Evolutionary conservation across 2,797 vertebrate genomes (phyloP).

Genomic region (Coregonus ussuriensis): DNA sequence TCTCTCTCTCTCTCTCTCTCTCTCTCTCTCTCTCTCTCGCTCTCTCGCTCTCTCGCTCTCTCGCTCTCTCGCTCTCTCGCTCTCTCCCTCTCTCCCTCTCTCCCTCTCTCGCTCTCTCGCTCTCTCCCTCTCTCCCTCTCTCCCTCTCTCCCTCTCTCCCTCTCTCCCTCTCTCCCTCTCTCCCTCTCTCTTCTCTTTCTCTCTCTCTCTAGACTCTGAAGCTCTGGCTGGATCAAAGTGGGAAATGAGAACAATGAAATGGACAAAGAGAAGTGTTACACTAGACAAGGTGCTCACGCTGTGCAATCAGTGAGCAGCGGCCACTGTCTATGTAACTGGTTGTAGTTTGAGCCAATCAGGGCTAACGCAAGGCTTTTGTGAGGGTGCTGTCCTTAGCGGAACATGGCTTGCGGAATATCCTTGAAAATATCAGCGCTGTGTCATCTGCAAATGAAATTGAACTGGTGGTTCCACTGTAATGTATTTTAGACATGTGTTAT

Average conservation of each 20-base stretch:
- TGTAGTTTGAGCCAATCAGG: constrained; percentile 52
- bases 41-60: neutral
- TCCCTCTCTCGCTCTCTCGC: constrained; percentile 12
- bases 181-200: constrained; percentile 5
- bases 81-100: constrained; percentile 7
- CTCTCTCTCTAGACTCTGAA: constrained; percentile 15
- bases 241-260: neutral
- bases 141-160: constrained; percentile 21
- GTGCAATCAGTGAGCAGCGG: constrained; percentile 67
- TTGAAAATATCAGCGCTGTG: constrained; percentile 38
- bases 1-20: neutral
- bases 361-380: constrained; percentile 52
- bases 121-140: neutral
- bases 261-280: constrained; percentile 22
- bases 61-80: constrained; percentile 6
- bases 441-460: constrained; percentile 17
- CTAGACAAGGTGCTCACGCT: constrained; percentile 56
- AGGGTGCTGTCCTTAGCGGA: constrained; percentile 44
- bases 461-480: neutral
- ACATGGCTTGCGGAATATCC: constrained; percentile 30
- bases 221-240: constrained; percentile 13
- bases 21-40: neutral
- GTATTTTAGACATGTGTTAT: neutral
- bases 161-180: constrained; percentile 4
- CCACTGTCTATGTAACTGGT: constrained; percentile 44